Percentiles rank a stretch among this genome's conserved stretches.
Evolutionary conservation across 2,797 vertebrate species (phyloP).

Genomic region (Oreonectes daqikongensis): DNA sequence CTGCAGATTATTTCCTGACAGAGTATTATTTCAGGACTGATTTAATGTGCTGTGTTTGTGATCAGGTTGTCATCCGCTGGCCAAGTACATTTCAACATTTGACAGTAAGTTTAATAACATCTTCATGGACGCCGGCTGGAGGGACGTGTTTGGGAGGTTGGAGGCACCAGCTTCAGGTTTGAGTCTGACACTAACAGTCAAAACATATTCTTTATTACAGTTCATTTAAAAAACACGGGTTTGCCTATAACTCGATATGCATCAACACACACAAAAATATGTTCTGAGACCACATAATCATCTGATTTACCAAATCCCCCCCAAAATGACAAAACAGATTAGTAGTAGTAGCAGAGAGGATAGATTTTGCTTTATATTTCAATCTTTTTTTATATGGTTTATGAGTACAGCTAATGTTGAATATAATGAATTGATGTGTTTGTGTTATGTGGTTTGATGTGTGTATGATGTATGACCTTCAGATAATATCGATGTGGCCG

Average conservation of each 20-base stretch:
- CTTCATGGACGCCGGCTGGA: slow-evolving; percentile 83
- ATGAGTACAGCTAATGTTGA: too few relatives aligned
- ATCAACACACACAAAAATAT: too few relatives aligned
- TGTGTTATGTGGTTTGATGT: not conserved
- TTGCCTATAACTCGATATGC: too few relatives aligned
- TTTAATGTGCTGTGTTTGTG: not conserved
- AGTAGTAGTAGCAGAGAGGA: too few relatives aligned
- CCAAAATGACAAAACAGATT: too few relatives aligned
- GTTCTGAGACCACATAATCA: too few relatives aligned
- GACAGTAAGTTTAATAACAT: slow-evolving; percentile 82
- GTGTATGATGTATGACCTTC: slow-evolving; percentile 9
- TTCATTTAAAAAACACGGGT: too few relatives aligned
- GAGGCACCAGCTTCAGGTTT: slow-evolving; percentile 80
- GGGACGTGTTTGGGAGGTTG: slow-evolving; percentile 80
- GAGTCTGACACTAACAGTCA: not conserved
- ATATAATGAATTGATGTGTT: not conserved
- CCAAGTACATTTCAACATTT: slow-evolving; percentile 82
- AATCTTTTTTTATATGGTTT: not conserved
- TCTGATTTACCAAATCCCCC: too few relatives aligned
- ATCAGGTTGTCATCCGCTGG: slow-evolving; percentile 81
- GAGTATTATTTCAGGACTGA: too few relatives aligned
- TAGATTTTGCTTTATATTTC: too few relatives aligned
- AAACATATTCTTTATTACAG: too few relatives aligned
- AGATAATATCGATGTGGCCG: slow-evolving; percentile 82
- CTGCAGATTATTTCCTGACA: too few relatives aligned